phyloP scores from a whole-genome alignment of 2,888 invertebrate genomes.

The Xanthia togata region DNA sequence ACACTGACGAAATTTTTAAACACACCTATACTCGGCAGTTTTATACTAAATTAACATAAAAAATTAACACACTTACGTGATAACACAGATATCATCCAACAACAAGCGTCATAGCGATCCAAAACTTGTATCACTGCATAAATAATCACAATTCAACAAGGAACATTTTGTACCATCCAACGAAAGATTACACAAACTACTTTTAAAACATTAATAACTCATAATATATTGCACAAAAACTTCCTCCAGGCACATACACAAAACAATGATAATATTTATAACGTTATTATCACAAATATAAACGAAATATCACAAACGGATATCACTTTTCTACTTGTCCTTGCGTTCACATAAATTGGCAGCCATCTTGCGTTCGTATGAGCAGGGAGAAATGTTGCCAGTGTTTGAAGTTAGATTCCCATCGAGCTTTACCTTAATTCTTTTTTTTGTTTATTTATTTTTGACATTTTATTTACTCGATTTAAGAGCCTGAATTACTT shows the following conservation, averaged over 20 bases:
- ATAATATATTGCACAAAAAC: constrained; percentile 87
- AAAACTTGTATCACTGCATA: constrained; percentile 87
- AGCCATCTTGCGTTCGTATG: constrained; percentile 89
- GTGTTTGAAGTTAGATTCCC: constrained; percentile 57
- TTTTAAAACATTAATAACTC: constrained; percentile 85
- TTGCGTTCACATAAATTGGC: constrained; percentile 90
- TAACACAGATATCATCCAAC: constrained; percentile 88
- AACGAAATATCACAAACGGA: constrained; percentile 85
- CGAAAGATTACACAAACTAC: constrained; percentile 86
- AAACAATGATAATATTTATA: constrained; percentile 79
- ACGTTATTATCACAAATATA: constrained; percentile 85
- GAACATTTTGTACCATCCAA: constrained; percentile 87
- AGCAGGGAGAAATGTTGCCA: constrained; percentile 80
- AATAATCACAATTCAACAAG: constrained; percentile 89
- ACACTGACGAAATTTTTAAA: constrained; percentile 77
- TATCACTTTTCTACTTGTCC: constrained; percentile 88
- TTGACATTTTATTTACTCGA: not conserved
- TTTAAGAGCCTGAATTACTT: not conserved
- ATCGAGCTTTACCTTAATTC: not conserved
- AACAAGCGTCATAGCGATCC: constrained; percentile 86
- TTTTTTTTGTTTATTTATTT: not conserved
- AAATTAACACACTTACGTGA: constrained; percentile 81
- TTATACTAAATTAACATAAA: constrained; percentile 60
- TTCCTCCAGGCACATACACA: constrained; percentile 81
- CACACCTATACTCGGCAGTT: constrained; percentile 66